Conservation (phyloP, 2,113 vertebrate genomes). For the Phalacrocorax pelagicus region DNA sequence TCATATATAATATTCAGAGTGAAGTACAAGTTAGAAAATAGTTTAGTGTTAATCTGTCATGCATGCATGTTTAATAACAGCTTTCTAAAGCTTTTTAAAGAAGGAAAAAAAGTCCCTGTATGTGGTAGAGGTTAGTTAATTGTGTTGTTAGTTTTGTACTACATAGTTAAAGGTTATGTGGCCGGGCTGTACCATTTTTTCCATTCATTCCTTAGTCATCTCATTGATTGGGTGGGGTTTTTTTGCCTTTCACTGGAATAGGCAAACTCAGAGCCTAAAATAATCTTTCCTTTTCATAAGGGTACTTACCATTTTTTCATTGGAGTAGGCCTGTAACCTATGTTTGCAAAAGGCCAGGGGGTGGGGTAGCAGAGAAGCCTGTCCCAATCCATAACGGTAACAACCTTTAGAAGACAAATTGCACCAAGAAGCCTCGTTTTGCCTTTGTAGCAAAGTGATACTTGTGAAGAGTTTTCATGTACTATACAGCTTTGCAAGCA, state of each 20-base stretch:
- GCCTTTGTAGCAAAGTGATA: background rate
- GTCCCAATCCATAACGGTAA: background rate
- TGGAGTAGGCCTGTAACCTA: background rate
- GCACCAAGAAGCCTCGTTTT: background rate
- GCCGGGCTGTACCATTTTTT: background rate
- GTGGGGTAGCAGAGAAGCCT: rapidly evolving
- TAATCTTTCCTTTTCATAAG: background rate
- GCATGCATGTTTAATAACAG: background rate
- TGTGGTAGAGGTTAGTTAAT: background rate
- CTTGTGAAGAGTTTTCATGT: background rate
- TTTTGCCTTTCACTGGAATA: background rate
- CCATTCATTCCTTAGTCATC: background rate
- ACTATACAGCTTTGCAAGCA: background rate
- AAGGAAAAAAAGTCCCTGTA: background rate
- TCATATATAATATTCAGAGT: background rate
- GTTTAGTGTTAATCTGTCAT: background rate
- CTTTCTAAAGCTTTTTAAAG: background rate
- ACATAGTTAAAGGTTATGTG: background rate
- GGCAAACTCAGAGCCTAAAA: background rate
- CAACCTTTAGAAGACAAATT: background rate
- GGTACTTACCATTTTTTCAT: background rate
- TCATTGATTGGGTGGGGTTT: rapidly evolving
- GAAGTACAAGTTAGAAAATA: background rate
- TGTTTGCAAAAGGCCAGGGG: background rate
- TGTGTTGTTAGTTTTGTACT: background rate